phyloP scores from a whole-genome alignment of 2,113 vertebrate genomes.

The Tonatia bakeri region DNA sequence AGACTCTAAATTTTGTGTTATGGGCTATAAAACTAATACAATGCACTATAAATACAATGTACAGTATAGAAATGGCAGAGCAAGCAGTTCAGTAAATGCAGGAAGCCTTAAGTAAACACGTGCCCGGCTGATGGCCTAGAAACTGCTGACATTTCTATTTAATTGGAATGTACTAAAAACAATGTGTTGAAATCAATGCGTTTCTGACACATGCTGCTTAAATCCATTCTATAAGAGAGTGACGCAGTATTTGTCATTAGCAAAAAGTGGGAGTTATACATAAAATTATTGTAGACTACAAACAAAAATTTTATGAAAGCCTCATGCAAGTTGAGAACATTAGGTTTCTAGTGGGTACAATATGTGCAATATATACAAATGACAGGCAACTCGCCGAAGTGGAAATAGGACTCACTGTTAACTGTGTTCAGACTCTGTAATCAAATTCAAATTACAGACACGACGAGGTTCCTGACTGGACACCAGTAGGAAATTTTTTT shows the following conservation, averaged over 20 bases:
- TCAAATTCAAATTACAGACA: neutral
- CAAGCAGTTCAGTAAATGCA: neutral
- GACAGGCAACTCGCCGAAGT: neutral
- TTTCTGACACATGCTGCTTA: neutral
- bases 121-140: neutral
- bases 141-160: neutral
- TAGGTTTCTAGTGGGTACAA: neutral
- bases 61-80: neutral
- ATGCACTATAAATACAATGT: neutral
- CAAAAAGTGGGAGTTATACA: neutral
- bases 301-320: neutral
- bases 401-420: neutral
- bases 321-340: neutral
- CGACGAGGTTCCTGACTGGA: neutral
- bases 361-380: neutral
- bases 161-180: neutral
- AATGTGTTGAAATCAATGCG: neutral
- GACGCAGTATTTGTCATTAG: neutral
- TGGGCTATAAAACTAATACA: neutral
- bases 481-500: neutral
- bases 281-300: neutral
- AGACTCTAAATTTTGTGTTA: neutral
- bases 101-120: neutral
- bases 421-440: neutral
- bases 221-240: neutral